Percentiles rank a stretch among this genome's conserved stretches.
Conservation (phyloP, 2,888 invertebrate species). For the Eupithecia centaureata region DNA sequence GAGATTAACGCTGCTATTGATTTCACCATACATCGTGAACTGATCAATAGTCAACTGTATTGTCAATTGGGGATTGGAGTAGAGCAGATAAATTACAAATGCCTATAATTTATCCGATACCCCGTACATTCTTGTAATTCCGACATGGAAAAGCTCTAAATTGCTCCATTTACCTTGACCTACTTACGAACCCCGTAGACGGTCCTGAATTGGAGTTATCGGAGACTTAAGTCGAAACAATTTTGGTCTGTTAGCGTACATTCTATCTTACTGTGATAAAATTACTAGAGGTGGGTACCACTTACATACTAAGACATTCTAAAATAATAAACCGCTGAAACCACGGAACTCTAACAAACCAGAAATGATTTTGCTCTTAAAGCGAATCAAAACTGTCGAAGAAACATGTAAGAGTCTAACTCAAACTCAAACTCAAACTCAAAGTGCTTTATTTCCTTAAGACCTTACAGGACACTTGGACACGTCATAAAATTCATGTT, state of each 20-base stretch:
- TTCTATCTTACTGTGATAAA: background rate
- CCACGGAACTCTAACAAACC: background rate
- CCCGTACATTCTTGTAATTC: background rate
- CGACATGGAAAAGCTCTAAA: background rate
- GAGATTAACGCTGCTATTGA: background rate
- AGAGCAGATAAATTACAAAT: background rate
- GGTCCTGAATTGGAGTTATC: conserved; percentile 1
- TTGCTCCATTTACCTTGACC: conserved; percentile 24
- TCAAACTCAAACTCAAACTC: no score
- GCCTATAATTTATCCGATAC: background rate
- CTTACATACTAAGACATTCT: background rate
- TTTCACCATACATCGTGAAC: background rate
- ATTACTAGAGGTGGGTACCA: background rate
- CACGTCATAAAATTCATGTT: no score
- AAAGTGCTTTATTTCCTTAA: no score
- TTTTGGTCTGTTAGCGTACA: background rate
- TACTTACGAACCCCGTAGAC: conserved; percentile 20
- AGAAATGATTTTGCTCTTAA: background rate
- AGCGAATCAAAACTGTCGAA: background rate
- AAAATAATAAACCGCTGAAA: background rate
- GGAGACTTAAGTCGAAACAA: background rate
- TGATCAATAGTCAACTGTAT: no score
- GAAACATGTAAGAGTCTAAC: conserved; percentile 1
- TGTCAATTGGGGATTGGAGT: no score
- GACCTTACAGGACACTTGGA: no score